phyloP scores from a whole-genome alignment of 2,113 vertebrate genomes.

The Holacanthus passer region DNA sequence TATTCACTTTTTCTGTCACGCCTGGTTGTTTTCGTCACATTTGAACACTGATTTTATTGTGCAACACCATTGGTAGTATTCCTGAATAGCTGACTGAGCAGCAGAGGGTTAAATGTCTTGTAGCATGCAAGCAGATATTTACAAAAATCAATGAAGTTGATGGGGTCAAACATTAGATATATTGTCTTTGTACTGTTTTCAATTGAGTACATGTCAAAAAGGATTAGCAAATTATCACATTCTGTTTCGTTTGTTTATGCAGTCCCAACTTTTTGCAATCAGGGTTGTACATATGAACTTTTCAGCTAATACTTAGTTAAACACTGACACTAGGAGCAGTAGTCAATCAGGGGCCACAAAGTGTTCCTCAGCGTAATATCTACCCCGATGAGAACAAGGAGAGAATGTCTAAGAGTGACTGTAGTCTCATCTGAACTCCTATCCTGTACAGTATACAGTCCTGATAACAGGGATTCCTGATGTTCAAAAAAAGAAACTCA shows the following conservation, averaged over 20 bases:
- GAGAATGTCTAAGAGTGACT: not conserved
- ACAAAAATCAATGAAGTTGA: too few species aligned
- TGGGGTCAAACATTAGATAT: too few species aligned
- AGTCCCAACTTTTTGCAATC: too few species aligned
- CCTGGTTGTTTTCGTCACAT: not conserved
- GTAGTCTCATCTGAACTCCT: not conserved
- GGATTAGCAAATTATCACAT: too few species aligned
- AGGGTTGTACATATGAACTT: not conserved
- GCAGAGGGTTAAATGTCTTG: not conserved
- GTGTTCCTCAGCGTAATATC: not conserved
- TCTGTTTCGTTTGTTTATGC: too few species aligned
- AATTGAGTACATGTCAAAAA: too few species aligned
- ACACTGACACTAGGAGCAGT: not conserved
- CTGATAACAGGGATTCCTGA: not conserved
- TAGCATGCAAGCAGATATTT: too few species aligned
- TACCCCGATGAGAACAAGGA: not conserved
- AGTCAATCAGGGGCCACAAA: not conserved
- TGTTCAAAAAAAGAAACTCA: not conserved
- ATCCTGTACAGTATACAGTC: too few species aligned
- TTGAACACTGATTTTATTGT: slow-evolving; percentile 1
- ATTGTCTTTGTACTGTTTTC: too few species aligned
- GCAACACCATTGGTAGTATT: slow-evolving; percentile 1
- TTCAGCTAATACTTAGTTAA: not conserved
- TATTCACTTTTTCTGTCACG: not conserved
- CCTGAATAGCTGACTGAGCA: not conserved